phyloP scores from a whole-genome alignment of 2,113 vertebrate species.

The Ameiurus melas region DNA sequence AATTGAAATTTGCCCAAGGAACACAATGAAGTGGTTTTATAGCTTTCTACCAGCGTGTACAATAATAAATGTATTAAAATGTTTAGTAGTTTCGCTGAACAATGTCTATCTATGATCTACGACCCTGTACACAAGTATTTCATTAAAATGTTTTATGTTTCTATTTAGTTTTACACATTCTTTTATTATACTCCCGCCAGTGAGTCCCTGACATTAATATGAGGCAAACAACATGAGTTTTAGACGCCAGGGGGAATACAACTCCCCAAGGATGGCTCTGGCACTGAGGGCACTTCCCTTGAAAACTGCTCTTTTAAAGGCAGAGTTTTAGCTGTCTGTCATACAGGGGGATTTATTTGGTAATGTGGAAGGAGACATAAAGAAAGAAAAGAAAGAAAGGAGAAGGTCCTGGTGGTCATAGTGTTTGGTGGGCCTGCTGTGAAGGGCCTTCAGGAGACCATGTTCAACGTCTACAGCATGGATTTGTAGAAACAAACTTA shows the following conservation, averaged over 20 bases:
- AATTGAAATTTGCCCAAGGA: neutral
- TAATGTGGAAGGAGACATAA: slow-evolving; percentile 34
- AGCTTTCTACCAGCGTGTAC: neutral
- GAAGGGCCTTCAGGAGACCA: slow-evolving; percentile 17
- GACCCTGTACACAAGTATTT: neutral
- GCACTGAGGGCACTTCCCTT: slow-evolving; percentile 17
- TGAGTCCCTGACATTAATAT: neutral
- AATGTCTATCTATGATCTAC: neutral
- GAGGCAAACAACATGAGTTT: slow-evolving; percentile 36
- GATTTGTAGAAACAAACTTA: slow-evolving; percentile 13
- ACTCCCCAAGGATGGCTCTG: neutral
- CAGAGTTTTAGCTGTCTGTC: slow-evolving; percentile 45
- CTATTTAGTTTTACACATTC: neutral
- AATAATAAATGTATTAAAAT: neutral
- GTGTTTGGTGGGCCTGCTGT: slow-evolving; percentile 54
- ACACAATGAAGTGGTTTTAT: neutral
- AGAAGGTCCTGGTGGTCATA: slow-evolving; percentile 63
- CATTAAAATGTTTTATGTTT: slow-evolving; percentile 1
- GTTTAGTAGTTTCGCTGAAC: neutral
- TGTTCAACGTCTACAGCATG: slow-evolving; percentile 8
- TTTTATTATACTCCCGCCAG: neutral
- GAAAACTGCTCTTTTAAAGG: slow-evolving; percentile 42
- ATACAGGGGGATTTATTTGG: slow-evolving; percentile 45
- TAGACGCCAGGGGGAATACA: slow-evolving; percentile 8
- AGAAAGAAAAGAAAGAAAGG: slow-evolving; percentile 37